phyloP scores from a whole-genome alignment of 2,113 vertebrate species.

The Labrus mixtus region DNA sequence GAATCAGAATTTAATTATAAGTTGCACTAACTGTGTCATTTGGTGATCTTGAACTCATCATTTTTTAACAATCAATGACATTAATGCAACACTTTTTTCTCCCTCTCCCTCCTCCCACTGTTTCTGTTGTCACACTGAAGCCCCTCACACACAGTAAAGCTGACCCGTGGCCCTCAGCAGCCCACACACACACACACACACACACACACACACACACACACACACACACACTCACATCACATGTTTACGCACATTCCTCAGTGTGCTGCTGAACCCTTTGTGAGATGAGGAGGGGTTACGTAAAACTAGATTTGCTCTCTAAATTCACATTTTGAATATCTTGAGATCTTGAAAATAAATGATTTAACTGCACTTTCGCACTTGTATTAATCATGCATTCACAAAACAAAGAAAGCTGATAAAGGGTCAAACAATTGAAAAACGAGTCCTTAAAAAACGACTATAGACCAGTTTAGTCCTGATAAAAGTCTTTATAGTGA shows the following conservation, averaged over 20 bases:
- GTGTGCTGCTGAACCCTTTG: conserved; percentile 54
- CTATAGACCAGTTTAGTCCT: background rate
- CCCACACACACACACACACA: conserved; percentile 57
- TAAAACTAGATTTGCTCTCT: conserved; percentile 28
- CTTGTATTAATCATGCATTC: background rate
- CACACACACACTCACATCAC: conserved; percentile 60
- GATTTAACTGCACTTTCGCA: background rate
- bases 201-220: conserved; percentile 60
- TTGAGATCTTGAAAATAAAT: too few relatives aligned
- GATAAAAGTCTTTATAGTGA: background rate
- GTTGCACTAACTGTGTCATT: background rate
- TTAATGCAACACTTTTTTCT: conserved; percentile 7
- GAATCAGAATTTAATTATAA: background rate
- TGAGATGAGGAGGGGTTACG: conserved; percentile 41
- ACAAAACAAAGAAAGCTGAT: background rate
- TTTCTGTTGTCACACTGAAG: conserved; percentile 25
- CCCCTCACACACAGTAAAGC: conserved; percentile 35
- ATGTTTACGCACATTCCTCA: conserved; percentile 66
- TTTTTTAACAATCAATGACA: background rate
- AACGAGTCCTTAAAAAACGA: too few relatives aligned
- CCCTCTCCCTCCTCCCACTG: background rate
- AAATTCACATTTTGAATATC: background rate
- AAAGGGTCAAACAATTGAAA: too few relatives aligned
- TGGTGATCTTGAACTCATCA: background rate
- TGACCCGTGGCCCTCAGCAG: conserved; percentile 40